Base-by-base conservation (phyloP, 2,113 vertebrate genomes). In the Mustela nigripes region DNA sequence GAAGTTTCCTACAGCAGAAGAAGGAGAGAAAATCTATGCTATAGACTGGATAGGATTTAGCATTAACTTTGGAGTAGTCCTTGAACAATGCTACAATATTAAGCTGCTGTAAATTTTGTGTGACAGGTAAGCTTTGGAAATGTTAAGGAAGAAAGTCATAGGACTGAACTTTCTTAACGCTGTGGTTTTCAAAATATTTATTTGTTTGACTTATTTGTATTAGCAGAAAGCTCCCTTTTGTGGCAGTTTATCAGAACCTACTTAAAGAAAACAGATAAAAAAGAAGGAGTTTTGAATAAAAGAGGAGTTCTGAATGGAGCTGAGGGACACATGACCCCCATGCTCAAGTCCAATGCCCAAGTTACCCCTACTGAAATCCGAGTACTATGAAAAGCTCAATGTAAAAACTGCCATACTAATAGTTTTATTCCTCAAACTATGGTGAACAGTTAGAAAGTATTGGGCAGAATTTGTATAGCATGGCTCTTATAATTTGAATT, bases 61-160 rank as follows among this genome's bases (percentile, higher is more conserved):
- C 69, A 42, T 73, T 89, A 50, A 58, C 24, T 92, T 87, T 71
- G 79, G 7, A 48, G 33, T 67, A 45, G 62, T 60, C 45, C 22
- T 92, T 90, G 28, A 87, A 95, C 36, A 71, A 39, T 87, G n/a
- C 18, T 89, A 31, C 96, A 95, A 69, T n/a, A 89, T 56, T 63
- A 80, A 97, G 15, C 53, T 63, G 19, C n/a, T 81, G 1, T 83
- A 94, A 86, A 58, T 76, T 91, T 91, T 85, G 31, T 87, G 50
- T 91, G 96, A 79, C n/a, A 80, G 53, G 9, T 53, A 56, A 83
- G n/a, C 60, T 87, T 91, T 92, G 50, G 67, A 83, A 36, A 93
- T 76, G 7, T 97, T 74, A 26, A 90, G 95, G 67, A 69, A 62
- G 67, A 90, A 94, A 56, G 42, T 45, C 45, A 56, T 36, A 39